Base-by-base conservation (phyloP, 2,888 invertebrate species). In the Hydropsyche betteni region DNA sequence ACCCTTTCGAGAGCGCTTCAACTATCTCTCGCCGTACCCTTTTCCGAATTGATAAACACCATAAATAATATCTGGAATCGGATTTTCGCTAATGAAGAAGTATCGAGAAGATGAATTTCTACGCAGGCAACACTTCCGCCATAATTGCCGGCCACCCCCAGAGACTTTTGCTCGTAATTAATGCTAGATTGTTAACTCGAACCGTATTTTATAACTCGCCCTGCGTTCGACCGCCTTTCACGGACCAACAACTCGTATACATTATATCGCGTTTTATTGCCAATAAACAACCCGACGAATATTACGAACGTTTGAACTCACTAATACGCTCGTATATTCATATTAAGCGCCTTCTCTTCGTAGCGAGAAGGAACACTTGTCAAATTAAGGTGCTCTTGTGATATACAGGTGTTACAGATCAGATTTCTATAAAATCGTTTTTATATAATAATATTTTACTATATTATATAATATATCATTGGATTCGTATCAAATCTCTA, bases 121-220 rank as follows among this genome's bases (percentile, higher is more conserved):
- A 10, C 44, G 44, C 44, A 44, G 44, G 44, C 44, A 44, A 44
- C 44, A 44, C 44, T 44, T 10, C 10, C 44, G 7, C 44, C 44
- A 44, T 64, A 64, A 64, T 64, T 64, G 64, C 36, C 36, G 64
- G 4, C 64, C 36, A 36, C 64, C 64, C 64, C 36, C 10, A 8
- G 64, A 6, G 64, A 64, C 24, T 64, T 64, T 64, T 34, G 33
- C 61, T 36, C 36, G 64, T 64, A 64, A 64, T 64, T 64, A 64
- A 64, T 64, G 64, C 64, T 24, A 64, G 64, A 64, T 64, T 64
- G 64, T 64, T 64, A 64, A 64, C 64, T 64, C 64, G 64, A 5
- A 64, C 64, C 64, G 64, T 64, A 64, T 64, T 64, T 64, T 64
- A 64, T 64, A 44, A 44, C 44, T 44, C 44, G 44, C 7, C 36